These are phyloP conservation scores for Enhydra lutris DNA, from an alignment of 2,113 vertebrate genomes.

Conservation along the genomic window DNA sequence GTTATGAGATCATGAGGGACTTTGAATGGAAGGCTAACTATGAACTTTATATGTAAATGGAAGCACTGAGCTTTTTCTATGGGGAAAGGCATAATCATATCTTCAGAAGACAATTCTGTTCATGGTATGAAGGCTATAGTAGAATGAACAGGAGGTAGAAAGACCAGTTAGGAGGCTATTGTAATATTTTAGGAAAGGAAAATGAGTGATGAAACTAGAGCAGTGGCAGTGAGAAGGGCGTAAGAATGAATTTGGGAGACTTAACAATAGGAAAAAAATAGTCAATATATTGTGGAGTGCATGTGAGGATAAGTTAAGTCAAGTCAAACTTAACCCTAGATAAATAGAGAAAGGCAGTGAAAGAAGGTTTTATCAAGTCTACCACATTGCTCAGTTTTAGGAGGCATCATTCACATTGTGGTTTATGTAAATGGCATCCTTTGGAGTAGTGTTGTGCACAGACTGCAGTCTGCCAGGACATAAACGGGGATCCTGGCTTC, in stretches of 20 bases:
- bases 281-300: not conserved
- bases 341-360: not conserved
- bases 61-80: not conserved
- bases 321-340: not conserved
- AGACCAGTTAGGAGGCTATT: not conserved
- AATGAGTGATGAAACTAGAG: not conserved
- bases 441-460: not conserved
- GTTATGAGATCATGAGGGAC: not conserved
- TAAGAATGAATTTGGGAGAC: not conserved
- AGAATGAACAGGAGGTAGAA: not conserved
- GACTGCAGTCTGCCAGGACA: not conserved
- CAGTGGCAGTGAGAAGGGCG: not conserved
- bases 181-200: not conserved
- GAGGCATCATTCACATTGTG: not conserved
- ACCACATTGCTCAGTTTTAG: not conserved
- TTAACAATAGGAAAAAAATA: not conserved
- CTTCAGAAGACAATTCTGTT: conserved; percentile 3
- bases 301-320: not conserved
- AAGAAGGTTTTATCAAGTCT: not conserved
- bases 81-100: not conserved
- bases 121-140: not conserved
- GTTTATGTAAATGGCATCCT: not conserved
- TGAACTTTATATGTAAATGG: not conserved
- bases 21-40: not conserved
- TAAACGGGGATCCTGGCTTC: not conserved